Evolutionary conservation across 2,797 vertebrate species (phyloP).

Genomic region (Tiaroga cobitis): DNA sequence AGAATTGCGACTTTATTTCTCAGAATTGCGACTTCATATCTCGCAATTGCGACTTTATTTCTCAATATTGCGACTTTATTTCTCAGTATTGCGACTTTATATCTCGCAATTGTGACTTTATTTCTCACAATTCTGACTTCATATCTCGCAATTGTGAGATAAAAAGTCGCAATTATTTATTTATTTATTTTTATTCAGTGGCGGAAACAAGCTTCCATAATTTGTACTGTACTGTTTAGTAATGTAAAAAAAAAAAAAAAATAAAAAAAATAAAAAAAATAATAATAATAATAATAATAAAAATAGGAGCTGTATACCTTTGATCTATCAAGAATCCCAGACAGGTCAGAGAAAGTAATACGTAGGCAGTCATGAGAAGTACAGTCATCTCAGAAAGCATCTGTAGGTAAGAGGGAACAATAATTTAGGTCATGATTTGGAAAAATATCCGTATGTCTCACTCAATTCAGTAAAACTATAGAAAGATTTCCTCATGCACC

Average conservation of each 20-base stretch:
- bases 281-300: not conserved
- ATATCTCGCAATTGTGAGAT: too few relatives aligned
- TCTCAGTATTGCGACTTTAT: too few relatives aligned
- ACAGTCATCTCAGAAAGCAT: constrained; percentile 79
- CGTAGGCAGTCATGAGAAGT: constrained; percentile 80
- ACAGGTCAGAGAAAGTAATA: constrained; percentile 87
- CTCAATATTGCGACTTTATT: too few relatives aligned
- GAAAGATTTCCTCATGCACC: not conserved
- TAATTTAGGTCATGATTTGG: not conserved
- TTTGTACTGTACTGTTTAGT: not conserved
- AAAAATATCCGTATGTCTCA: not conserved
- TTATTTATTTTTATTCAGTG: too few relatives aligned
- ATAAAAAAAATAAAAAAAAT: not conserved
- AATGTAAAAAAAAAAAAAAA: not conserved
- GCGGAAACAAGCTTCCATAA: too few relatives aligned
- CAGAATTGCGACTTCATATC: too few relatives aligned
- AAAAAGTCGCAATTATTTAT: too few relatives aligned
- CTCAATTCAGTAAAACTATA: not conserved
- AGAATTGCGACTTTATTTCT: too few relatives aligned
- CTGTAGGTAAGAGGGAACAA: constrained; percentile 64
- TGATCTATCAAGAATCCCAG: constrained; percentile 88
- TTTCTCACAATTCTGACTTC: too few relatives aligned
- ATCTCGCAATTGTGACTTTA: too few relatives aligned
- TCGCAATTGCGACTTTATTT: too few relatives aligned
- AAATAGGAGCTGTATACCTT: constrained; percentile 74